These are phyloP conservation scores for Candidula unifasciata DNA, from an alignment of 2,888 invertebrate genomes.

Conservation along the genomic window DNA sequence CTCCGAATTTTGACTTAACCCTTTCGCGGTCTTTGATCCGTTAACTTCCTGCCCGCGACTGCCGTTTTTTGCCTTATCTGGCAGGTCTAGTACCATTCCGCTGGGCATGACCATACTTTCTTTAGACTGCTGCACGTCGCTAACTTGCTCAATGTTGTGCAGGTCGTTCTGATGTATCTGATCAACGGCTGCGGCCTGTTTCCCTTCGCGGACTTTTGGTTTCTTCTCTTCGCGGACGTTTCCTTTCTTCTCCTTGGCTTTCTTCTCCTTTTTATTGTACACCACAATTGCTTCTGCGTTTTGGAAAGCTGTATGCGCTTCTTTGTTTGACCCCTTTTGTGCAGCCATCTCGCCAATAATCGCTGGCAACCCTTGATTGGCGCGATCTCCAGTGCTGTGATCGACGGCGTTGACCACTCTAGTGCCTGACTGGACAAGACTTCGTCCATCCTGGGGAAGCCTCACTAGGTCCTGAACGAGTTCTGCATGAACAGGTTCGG, in stretches of 20 bases:
- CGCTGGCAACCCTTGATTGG: too few species aligned
- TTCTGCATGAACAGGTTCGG: not conserved
- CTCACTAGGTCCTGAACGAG: not conserved
- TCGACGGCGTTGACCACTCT: too few species aligned
- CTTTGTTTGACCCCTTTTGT: not conserved
- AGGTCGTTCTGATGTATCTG: conserved; percentile 45
- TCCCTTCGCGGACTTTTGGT: conserved; percentile 24
- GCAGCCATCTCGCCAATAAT: too few species aligned
- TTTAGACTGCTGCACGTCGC: not conserved
- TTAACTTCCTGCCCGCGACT: not conserved
- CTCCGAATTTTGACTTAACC: not conserved
- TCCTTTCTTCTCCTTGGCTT: too few species aligned
- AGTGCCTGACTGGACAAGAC: too few species aligned
- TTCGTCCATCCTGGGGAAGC: not conserved
- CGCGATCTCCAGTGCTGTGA: too few species aligned
- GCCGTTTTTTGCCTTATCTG: not conserved
- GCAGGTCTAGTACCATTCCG: not conserved
- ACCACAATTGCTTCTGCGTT: conserved; percentile 20
- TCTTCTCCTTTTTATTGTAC: not conserved
- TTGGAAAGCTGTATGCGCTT: conserved; percentile 25
- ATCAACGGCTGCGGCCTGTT: conserved; percentile 36
- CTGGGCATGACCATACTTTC: not conserved
- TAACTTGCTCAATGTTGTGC: conserved; percentile 34
- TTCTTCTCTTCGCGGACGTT: too few species aligned
- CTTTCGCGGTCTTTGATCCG: not conserved